Evolutionary conservation across 2,888 invertebrate species (phyloP).

Genomic region (Lepidonotus clava): DNA sequence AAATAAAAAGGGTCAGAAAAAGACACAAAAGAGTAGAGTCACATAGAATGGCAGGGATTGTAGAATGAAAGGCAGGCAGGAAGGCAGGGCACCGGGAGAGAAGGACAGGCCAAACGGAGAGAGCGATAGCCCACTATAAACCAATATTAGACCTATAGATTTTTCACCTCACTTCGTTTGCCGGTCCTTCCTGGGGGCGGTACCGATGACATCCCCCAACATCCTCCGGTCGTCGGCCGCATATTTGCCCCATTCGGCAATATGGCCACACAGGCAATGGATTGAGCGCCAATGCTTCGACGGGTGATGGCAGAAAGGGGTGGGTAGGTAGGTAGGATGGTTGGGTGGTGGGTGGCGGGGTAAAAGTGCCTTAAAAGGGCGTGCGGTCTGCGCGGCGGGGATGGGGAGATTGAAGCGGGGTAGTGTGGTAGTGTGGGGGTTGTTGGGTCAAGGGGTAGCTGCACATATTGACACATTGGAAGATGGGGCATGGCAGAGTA

Average conservation of each 20-base stretch:
- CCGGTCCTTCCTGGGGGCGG: background rate
- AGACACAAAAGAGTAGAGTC: no score
- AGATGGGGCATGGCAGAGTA: no score
- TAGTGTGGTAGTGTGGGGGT: background rate
- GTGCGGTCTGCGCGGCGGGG: background rate
- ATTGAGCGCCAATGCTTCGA: constrained; percentile 8
- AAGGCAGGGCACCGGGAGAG: no score
- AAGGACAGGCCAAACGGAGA: no score
- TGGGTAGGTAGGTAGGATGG: background rate
- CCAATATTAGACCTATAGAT: constrained; percentile 18
- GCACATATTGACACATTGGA: no score
- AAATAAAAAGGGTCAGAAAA: no score
- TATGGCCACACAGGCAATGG: constrained; percentile 1
- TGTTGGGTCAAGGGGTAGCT: no score
- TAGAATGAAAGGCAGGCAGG: no score
- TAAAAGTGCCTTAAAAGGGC: background rate
- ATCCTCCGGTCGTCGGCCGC: background rate
- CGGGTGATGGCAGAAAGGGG: background rate
- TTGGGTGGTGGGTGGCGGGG: background rate
- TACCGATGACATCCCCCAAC: background rate
- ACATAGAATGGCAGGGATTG: no score
- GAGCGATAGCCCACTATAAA: background rate
- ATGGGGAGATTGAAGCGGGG: background rate
- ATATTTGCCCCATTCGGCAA: background rate
- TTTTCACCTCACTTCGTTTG: background rate